phyloP scores from a whole-genome alignment of 2,888 invertebrate genomes.

The Aphidoletes aphidimyza region DNA sequence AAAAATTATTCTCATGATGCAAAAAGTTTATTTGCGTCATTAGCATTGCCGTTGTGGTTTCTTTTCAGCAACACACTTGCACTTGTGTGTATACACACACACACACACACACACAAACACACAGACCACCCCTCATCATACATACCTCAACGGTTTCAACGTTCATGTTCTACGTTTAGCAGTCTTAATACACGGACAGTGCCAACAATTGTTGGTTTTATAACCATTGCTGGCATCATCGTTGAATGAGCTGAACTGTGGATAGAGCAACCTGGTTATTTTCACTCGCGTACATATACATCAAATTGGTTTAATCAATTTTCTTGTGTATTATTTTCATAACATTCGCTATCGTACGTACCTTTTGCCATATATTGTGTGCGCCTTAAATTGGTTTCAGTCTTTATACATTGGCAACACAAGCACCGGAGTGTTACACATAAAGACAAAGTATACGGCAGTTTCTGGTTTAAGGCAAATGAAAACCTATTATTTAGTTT shows the following conservation, averaged over 20 bases:
- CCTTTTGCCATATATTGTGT: neutral
- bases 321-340: slow-evolving; percentile 27
- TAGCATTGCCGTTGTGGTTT: slow-evolving; percentile 19
- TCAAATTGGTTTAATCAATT: slow-evolving; percentile 50
- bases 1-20: neutral
- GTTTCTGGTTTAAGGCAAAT: slow-evolving; percentile 18
- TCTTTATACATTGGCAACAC: neutral
- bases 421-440: too few relatives aligned
- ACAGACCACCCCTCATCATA: too few relatives aligned
- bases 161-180: too few relatives aligned
- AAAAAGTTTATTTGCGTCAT: slow-evolving; percentile 26
- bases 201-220: too few relatives aligned
- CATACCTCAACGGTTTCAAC: too few relatives aligned
- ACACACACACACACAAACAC: neutral
- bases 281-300: neutral
- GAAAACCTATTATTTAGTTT: slow-evolving; percentile 53
- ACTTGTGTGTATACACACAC: too few relatives aligned
- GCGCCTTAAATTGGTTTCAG: neutral
- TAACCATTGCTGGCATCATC: too few relatives aligned
- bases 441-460: neutral
- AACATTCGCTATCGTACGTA: neutral
- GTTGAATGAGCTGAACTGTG: too few relatives aligned
- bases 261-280: slow-evolving; percentile 45
- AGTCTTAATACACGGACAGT: too few relatives aligned
- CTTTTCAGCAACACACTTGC: neutral